These are phyloP conservation scores for Corynorhinus townsendii DNA, from an alignment of 2,113 vertebrate species.

Conservation along the genomic window DNA sequence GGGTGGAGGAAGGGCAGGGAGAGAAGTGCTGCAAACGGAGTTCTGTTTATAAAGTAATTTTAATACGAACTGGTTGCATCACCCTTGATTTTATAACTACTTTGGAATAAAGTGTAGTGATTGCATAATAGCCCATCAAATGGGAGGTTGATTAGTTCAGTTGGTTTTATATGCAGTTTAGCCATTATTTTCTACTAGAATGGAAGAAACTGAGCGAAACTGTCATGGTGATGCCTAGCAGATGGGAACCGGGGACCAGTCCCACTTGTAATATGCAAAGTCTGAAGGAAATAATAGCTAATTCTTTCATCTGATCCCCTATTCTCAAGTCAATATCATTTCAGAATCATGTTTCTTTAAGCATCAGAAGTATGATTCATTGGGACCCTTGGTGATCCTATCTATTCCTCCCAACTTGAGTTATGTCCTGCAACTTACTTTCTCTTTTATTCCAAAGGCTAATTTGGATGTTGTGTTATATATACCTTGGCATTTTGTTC, in stretches of 20 bases:
- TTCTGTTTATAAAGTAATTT: slow-evolving; percentile 71
- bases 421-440: neutral
- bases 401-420: neutral
- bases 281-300: slow-evolving; percentile 32
- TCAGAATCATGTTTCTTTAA: neutral
- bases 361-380: neutral
- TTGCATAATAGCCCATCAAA: slow-evolving; percentile 75
- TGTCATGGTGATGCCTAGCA: slow-evolving; percentile 29
- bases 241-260: slow-evolving; percentile 28
- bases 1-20: neutral
- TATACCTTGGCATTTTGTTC: neutral
- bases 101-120: slow-evolving; percentile 74
- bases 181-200: slow-evolving; percentile 76
- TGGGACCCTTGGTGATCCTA: neutral
- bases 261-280: slow-evolving; percentile 8
- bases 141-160: slow-evolving; percentile 74
- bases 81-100: slow-evolving; percentile 77
- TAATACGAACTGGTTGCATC: slow-evolving; percentile 64
- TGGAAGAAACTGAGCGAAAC: slow-evolving; percentile 55
- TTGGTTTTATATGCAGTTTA: slow-evolving; percentile 71
- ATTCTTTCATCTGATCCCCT: neutral
- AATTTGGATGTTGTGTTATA: neutral
- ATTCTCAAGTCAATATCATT: neutral
- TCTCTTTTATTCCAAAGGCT: neutral
- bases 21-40: neutral